These are phyloP conservation scores for Labroides dimidiatus DNA, from an alignment of 2,797 vertebrate genomes.

Conservation along the genomic window DNA sequence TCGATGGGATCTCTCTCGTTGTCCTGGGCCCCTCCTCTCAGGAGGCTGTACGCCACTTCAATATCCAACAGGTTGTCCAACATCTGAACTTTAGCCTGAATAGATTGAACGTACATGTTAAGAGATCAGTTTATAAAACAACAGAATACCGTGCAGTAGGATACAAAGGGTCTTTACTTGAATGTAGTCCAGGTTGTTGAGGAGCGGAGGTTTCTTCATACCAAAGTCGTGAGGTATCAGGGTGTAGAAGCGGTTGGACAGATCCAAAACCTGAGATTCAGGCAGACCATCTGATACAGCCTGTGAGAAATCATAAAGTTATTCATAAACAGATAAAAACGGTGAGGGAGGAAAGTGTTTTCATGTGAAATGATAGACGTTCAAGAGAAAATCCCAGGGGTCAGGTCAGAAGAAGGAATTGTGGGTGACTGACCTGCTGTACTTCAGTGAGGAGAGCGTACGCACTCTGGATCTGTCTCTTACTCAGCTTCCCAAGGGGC, in stretches of 20 bases:
- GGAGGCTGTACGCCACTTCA: conserved; percentile 97
- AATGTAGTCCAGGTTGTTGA: conserved; percentile 93
- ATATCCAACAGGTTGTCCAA: conserved; percentile 98
- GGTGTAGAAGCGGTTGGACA: conserved; percentile 98
- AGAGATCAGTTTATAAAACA: background rate
- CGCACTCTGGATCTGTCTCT: conserved; percentile 97
- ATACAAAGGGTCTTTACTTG: conserved; percentile 82
- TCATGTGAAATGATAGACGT: background rate
- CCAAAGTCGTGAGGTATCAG: conserved; percentile 98
- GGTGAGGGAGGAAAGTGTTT: background rate
- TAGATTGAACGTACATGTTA: background rate
- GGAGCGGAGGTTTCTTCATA: conserved; percentile 97
- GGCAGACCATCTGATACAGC: conserved; percentile 88
- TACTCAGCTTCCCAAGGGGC: conserved; percentile 97
- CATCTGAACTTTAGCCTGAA: conserved; percentile 97
- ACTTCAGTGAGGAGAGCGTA: conserved; percentile 96
- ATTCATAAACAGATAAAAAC: background rate
- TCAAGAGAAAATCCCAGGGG: background rate
- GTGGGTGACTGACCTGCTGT: conserved; percentile 89
- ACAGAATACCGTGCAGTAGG: background rate
- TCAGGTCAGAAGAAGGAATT: background rate
- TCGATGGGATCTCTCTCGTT: conserved; percentile 95
- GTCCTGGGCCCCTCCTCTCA: conserved; percentile 93
- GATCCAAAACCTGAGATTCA: conserved; percentile 93
- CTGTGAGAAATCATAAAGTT: conserved; percentile 64